These are phyloP conservation scores for Tryphoninae sp. DNA, from an alignment of 2,888 invertebrate genomes.

Conservation along the genomic window DNA sequence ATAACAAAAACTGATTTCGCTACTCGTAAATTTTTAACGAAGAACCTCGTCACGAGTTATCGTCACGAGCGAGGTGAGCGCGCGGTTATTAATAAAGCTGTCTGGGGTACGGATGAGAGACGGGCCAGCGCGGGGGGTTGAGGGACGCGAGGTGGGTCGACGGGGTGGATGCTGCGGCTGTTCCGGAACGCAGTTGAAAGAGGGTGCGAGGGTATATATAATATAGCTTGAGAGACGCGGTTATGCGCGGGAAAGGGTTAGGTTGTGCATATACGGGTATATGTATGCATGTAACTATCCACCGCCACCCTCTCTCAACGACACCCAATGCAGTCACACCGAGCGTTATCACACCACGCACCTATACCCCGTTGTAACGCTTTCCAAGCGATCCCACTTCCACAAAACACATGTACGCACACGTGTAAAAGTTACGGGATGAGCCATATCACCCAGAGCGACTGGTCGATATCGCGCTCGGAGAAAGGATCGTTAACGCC, in stretches of 20 bases:
- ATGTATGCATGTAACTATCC: background rate
- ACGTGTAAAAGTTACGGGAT: constrained; percentile 17
- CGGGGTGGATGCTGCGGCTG: constrained; percentile 26
- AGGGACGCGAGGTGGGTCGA: constrained; percentile 34
- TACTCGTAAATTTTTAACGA: constrained; percentile 63
- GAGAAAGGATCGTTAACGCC: constrained; percentile 62
- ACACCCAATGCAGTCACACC: constrained; percentile 51
- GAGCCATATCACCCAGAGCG: constrained; percentile 32
- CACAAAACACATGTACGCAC: constrained; percentile 10
- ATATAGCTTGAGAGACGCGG: constrained; percentile 56
- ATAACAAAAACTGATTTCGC: constrained; percentile 56
- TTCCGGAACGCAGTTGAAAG: constrained; percentile 40
- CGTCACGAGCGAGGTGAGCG: constrained; percentile 52
- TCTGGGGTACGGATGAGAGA: constrained; percentile 50
- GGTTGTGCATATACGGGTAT: background rate
- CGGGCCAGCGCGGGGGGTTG: background rate
- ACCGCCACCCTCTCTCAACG: constrained; percentile 22
- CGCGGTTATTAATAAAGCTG: constrained; percentile 65
- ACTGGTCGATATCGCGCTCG: constrained; percentile 53
- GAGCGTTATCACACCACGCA: constrained; percentile 50
- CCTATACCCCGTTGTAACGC: constrained; percentile 37
- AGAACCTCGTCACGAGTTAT: constrained; percentile 59
- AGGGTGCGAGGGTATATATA: constrained; percentile 61
- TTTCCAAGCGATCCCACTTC: constrained; percentile 13
- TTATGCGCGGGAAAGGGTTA: constrained; percentile 25